A percentile compares a stretch with the other conserved stretches of the same genome.
phyloP scores from a whole-genome alignment of 2,888 invertebrate species.

The Drosophila kanekoi region DNA sequence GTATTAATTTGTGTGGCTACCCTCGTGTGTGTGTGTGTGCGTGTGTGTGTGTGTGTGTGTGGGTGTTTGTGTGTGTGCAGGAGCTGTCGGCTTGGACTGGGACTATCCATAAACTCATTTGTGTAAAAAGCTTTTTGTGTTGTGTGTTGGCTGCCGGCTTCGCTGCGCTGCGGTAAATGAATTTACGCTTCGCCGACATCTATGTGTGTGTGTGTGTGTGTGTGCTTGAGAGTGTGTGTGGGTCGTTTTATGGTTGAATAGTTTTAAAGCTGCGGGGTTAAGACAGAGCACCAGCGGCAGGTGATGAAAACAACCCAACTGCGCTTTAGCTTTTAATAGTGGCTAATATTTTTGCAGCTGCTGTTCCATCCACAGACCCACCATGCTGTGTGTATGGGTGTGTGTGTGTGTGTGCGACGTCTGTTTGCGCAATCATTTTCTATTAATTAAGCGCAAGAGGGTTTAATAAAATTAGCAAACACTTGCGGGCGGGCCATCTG shows the following conservation, averaged over 20 bases:
- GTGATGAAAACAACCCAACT: conserved; percentile 51
- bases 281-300: conserved; percentile 48
- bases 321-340: conserved; percentile 63
- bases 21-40: conserved; percentile 32
- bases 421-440: conserved; percentile 75
- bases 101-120: conserved; percentile 73
- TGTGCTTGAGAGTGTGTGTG: conserved; percentile 26
- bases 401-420: conserved; percentile 40
- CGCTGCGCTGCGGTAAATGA: conserved; percentile 68
- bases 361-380: conserved; percentile 10
- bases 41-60: background rate
- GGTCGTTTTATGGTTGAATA: conserved; percentile 74
- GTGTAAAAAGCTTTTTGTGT: conserved; percentile 75
- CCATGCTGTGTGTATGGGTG: background rate
- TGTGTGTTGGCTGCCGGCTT: conserved; percentile 40
- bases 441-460: conserved; percentile 81
- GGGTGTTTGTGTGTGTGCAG: background rate
- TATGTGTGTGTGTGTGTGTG: conserved; percentile 10
- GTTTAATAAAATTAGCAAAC: conserved; percentile 80
- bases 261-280: conserved; percentile 67
- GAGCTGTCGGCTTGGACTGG: background rate
- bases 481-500: conserved; percentile 55
- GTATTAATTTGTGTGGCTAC: conserved; percentile 77
- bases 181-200: conserved; percentile 66
- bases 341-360: conserved; percentile 67